Evolutionary conservation across 1,140 invertebrate genomes (phyloP).

Genomic region (Leptoteleia sp.): DNA sequence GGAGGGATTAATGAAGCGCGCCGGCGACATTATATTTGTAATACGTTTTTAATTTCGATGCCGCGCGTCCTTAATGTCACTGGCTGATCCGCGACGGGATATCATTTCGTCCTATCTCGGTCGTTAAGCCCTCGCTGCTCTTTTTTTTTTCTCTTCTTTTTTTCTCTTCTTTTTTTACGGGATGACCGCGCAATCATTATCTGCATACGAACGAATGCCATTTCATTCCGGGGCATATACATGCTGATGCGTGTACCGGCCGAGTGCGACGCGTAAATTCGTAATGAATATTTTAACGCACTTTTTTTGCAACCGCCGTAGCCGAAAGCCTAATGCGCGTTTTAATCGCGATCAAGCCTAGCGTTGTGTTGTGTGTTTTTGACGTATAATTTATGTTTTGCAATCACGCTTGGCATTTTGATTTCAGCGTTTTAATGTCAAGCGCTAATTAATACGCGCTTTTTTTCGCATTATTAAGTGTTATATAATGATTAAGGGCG

Average conservation of each 20-base stretch:
- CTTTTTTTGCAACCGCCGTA: slow-evolving; percentile 18
- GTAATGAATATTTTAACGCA: slow-evolving; percentile 58
- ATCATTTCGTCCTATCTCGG: slow-evolving; percentile 76
- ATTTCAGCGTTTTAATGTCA: slow-evolving; percentile 24
- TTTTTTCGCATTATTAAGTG: background rate
- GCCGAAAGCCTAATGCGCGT: slow-evolving; percentile 48
- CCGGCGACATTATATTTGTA: slow-evolving; percentile 61
- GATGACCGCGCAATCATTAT: slow-evolving; percentile 73
- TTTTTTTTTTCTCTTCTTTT: too few relatives aligned
- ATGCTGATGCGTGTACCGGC: slow-evolving; percentile 6
- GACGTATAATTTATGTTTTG: slow-evolving; percentile 42
- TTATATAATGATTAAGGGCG: background rate
- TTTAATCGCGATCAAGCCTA: slow-evolving; percentile 42
- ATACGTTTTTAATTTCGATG: slow-evolving; percentile 79
- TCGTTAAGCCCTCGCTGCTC: slow-evolving; percentile 76
- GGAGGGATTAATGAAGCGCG: slow-evolving; percentile 35
- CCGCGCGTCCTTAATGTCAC: slow-evolving; percentile 72
- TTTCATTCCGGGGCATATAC: slow-evolving; percentile 63
- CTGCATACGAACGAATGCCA: slow-evolving; percentile 76
- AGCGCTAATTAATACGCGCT: slow-evolving; percentile 25
- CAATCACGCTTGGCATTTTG: slow-evolving; percentile 23
- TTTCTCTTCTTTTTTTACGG: slow-evolving; percentile 73
- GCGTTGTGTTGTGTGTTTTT: slow-evolving; percentile 3
- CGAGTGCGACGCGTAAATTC: slow-evolving; percentile 36
- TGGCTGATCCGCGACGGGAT: slow-evolving; percentile 76